Conservation (phyloP, 2,888 invertebrate genomes). For the Melieria picta region DNA sequence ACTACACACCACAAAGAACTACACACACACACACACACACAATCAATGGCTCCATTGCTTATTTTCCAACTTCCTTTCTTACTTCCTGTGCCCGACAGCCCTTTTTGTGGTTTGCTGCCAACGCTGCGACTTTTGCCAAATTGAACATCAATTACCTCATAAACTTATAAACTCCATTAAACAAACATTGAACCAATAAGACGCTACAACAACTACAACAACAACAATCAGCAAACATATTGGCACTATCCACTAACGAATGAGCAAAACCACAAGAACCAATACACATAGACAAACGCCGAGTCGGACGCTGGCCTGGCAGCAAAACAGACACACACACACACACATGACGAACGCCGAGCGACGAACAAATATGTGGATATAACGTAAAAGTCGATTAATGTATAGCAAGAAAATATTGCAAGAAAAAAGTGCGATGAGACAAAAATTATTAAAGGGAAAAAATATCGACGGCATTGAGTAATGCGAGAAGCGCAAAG, state of each 20-base stretch:
- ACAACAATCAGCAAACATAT: constrained; percentile 17
- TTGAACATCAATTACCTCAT: constrained; percentile 35
- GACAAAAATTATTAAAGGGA: constrained; percentile 1
- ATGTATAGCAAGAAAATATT: constrained; percentile 37
- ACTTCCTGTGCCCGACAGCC: background rate
- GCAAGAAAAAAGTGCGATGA: background rate
- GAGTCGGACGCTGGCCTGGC: too few species aligned
- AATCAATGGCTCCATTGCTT: background rate
- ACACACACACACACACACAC: background rate
- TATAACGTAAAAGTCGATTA: constrained; percentile 49
- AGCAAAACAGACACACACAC: background rate
- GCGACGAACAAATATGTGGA: constrained; percentile 27
- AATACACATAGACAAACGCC: too few species aligned
- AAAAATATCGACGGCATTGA: background rate
- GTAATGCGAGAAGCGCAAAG: background rate
- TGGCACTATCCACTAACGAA: background rate
- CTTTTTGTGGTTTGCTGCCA: constrained; percentile 7
- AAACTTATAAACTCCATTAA: constrained; percentile 33
- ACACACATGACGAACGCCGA: background rate
- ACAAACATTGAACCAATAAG: constrained; percentile 33
- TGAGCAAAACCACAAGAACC: too few species aligned
- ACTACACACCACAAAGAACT: too few species aligned
- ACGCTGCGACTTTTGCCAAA: constrained; percentile 18
- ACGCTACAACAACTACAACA: constrained; percentile 32
- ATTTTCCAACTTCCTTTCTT: background rate